Evolutionary conservation across 1,140 invertebrate species (phyloP), one percentile per base, ranked within the genome.

Genomic region (Drosophila ambigua): DNA sequence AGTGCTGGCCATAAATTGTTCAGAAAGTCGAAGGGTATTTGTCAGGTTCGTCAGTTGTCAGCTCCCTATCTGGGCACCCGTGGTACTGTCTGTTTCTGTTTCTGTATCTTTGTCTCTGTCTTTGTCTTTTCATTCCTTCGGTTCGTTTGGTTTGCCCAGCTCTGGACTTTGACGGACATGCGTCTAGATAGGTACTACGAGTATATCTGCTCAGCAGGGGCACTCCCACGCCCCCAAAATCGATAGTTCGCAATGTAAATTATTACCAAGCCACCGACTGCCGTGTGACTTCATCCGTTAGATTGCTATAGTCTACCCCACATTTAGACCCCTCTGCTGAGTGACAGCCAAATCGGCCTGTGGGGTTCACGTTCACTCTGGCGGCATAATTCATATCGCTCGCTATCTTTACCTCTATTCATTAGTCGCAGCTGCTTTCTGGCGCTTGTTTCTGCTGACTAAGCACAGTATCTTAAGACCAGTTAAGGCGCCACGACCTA

Each of bases 1-100:
- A 88, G 75, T 76, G 79, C 82, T 64, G 74, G 60, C 72, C 83
- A 87, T 87, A 87, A 87, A 87, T 87, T 83, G 57, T 72, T 88
- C 72, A 88, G 62, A 87, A 79, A 69, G 83, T 79, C 83, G 83
- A 88, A 87, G 79, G 83, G 83, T 87, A 87, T 87, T 87, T 87
- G 83, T 87, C 79, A 88, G 76, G 59, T 78, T 74, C 69, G 82
- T 65, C 75, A 76, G 59, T 85, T 83, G 79, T 79, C 72, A 23
- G 48, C 50, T 62, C 44, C 53, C 53, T 5, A 31, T 44, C 13
- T 39, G 35, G 57, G 24, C 45, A 49, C 26, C 23, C 31, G 4
- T 8, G 48, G 43, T 60, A 24, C 46, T 60, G 28, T 48, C 23
- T 57, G 20, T 39, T 9, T 69, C n/a, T 48, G 65, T 68, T 39